Evolutionary conservation across 2,888 invertebrate genomes (phyloP).

Genomic region (Plebejus anna): DNA sequence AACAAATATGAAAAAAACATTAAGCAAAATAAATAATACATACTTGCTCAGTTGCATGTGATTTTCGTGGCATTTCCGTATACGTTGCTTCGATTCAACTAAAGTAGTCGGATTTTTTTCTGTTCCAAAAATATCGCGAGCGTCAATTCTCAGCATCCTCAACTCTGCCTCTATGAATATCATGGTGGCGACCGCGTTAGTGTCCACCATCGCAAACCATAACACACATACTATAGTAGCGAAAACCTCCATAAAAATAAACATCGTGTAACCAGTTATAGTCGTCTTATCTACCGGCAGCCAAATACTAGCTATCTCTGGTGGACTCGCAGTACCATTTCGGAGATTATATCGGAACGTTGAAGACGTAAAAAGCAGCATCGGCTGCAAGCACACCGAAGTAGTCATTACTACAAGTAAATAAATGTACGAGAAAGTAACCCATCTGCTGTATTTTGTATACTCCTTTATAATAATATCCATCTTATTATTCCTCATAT

Average conservation of each 20-base stretch:
- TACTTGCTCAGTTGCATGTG: neutral
- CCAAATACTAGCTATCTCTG: slow-evolving; percentile 13
- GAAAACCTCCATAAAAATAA: neutral
- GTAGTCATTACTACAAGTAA: neutral
- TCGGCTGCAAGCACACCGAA: slow-evolving; percentile 8
- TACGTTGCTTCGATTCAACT: neutral
- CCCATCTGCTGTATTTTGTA: slow-evolving; percentile 5
- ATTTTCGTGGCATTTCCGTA: slow-evolving; percentile 1
- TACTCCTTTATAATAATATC: neutral
- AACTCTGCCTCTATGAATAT: slow-evolving; percentile 15
- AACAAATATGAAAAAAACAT: too few species aligned
- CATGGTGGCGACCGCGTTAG: neutral
- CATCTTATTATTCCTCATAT: neutral
- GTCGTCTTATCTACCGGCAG: neutral
- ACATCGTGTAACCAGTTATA: neutral
- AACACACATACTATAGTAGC: neutral
- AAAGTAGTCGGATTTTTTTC: neutral
- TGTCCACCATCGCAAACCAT: slow-evolving; percentile 15
- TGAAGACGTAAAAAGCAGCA: neutral
- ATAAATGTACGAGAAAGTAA: neutral
- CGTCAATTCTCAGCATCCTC: slow-evolving; percentile 4
- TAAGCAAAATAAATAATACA: neutral
- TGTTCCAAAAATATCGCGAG: slow-evolving; percentile 9
- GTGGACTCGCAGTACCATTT: neutral
- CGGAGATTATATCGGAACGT: neutral